Percentiles rank a stretch among this genome's conserved stretches.
Evolutionary conservation across 2,797 vertebrate species (phyloP).

Genomic region (Leptoclinus maculatus): DNA sequence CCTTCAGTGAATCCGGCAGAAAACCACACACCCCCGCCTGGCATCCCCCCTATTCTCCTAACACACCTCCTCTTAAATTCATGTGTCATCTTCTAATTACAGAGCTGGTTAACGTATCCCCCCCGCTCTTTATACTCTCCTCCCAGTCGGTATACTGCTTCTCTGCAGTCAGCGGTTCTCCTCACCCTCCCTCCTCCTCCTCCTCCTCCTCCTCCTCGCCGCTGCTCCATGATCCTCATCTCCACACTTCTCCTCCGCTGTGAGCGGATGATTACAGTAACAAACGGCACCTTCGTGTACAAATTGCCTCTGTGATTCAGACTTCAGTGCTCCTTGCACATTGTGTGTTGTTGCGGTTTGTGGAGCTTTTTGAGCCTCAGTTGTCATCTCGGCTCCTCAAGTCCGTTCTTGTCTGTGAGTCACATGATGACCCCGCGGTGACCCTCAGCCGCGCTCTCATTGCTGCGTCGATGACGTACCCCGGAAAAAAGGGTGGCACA

Average conservation of each 20-base stretch:
- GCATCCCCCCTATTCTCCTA: slow-evolving; percentile 17
- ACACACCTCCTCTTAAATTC: slow-evolving; percentile 52
- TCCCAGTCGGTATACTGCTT: slow-evolving; percentile 6
- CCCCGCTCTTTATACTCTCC: slow-evolving; percentile 24
- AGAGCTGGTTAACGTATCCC: slow-evolving; percentile 58
- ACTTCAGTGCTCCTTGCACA: slow-evolving; percentile 42
- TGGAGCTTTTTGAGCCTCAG: slow-evolving; percentile 35
- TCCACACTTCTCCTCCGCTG: slow-evolving; percentile 13
- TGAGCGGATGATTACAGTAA: slow-evolving; percentile 74
- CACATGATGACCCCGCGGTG: slow-evolving; percentile 63
- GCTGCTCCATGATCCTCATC: slow-evolving; percentile 20
- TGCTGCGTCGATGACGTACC: slow-evolving; percentile 40
- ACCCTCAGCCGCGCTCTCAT: slow-evolving; percentile 56
- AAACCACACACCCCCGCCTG: slow-evolving; percentile 26
- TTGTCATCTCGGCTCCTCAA: slow-evolving; percentile 20
- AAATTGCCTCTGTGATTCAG: slow-evolving; percentile 73
- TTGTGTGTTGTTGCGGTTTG: slow-evolving; percentile 59
- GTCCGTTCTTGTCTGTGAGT: slow-evolving; percentile 48
- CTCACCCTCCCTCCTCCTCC: slow-evolving; percentile 3
- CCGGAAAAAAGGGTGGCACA: slow-evolving; percentile 38
- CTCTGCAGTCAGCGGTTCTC: slow-evolving; percentile 42
- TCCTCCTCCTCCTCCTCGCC: slow-evolving; percentile 2
- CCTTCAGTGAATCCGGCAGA: slow-evolving; percentile 37
- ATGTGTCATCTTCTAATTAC: slow-evolving; percentile 72
- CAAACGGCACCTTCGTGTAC: slow-evolving; percentile 52